Evolutionary conservation across 2,113 vertebrate genomes (phyloP), one percentile per base, ranked within the genome.

Genomic region (Hoplias malabaricus): DNA sequence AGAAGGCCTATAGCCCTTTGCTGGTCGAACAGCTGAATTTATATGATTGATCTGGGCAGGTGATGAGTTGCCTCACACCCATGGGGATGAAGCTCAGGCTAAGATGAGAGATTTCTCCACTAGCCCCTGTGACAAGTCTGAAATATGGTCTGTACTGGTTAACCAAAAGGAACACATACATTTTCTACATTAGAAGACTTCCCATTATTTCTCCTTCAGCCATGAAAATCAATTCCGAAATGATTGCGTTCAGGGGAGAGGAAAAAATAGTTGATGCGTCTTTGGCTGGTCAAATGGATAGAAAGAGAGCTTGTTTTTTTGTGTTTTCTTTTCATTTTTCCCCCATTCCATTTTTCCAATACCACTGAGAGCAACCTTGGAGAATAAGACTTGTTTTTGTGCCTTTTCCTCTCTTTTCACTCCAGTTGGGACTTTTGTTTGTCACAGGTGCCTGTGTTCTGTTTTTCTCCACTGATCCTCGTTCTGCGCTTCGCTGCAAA

Each of bases 141-240:
- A 96, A 95, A 91, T 93, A 95, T 95, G 94, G 95, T 95, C 95
- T 95, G 95, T 95, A 96, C 95, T 95, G 94, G 94, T 96, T 96
- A 97, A 96, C 95, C 95, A 96, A 96, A 96, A 96, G 94, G 95
- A 97, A 96, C 94, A 95, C 95, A 97, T 95, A 95, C 93, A 96
- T 96, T 97, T 95, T 96, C 94, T 95, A 95, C 93, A 96, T 96
- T 96, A 96, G 94, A 96, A 93, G 93, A 95, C 96, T 97, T 96
- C 95, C 93, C 94, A 96, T 97, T 98, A 96, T 96, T 96, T 96
- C 94, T 95, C 93, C 93, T 89, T 97, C 94, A 96, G 94, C 95
- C 95, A 95, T 97, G 95, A 96, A 97, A 97, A 97, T 98, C 93
- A 93, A 98, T 96, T 97, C 93, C 95, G 93, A 96, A 96, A 94